Evolutionary conservation across 2,113 vertebrate species (phyloP), one percentile per base, ranked within the genome.

Genomic region (Zapornia atra): DNA sequence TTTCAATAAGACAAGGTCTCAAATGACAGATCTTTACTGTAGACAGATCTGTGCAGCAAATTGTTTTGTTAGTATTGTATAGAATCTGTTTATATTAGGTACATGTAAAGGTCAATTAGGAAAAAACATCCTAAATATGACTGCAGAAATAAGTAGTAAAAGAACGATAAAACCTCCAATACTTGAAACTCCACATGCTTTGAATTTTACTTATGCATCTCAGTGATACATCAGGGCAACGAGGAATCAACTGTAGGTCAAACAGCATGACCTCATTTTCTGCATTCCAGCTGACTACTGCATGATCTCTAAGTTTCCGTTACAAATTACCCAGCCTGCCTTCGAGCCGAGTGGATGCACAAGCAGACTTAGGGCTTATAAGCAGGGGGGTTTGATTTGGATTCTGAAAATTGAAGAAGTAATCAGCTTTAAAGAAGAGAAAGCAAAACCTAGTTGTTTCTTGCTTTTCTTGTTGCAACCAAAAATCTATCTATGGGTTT

Each of bases 381-480:
- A 96, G 56, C 18, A 82, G 53, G 29, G 29, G 80, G 24, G 10
- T 81, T 94, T 91, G 34, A 53, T 82, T 79, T 87, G 69, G 70
- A 42, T 96, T 88, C 77, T 78, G 82, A 87, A 94, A 92, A 95
- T 14, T 89, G 70, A 84, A 93, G 76, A 81, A 15, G 15, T 93
- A 94, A 95, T 90, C 88, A 90, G 82, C 82, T 88, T 95, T 94
- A 73, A 93, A 86, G 81, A 85, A 40, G 53, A 89, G 81, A 90
- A 86, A 88, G 16, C 4, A 7, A 94, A 94, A 56, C 42, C 57
- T 28, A 44, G 15, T 38, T 57, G 36, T 71, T 22, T 78, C 63
- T 88, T 65, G 61, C n/a, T 88, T 83, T 93, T 71, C 60, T 77
- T 19, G 21, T 42, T 83, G 17, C 48, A 90, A 75, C 26, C 24